These are phyloP conservation scores for Stictocephala bisonia DNA, from an alignment of 2,888 invertebrate species.

Conservation along the genomic window DNA sequence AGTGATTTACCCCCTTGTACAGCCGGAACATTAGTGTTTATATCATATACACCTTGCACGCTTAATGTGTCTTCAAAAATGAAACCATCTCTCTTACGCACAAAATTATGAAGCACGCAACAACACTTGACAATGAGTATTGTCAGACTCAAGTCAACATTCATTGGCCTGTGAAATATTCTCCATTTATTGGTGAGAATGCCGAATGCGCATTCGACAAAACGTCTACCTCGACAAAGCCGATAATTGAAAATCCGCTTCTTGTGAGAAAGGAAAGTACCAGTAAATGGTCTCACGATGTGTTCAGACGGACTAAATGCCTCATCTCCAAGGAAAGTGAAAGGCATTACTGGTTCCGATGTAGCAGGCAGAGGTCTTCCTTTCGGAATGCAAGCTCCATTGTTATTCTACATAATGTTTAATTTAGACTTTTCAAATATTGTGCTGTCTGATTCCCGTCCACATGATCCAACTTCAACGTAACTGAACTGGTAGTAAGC, in stretches of 20 bases:
- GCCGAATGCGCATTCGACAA: background rate
- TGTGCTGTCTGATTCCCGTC: slow-evolving; percentile 41
- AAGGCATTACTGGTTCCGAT: background rate
- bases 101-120: no score
- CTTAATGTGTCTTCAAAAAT: no score
- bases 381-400: slow-evolving; percentile 20
- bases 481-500: slow-evolving; percentile 46
- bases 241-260: background rate
- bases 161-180: slow-evolving; percentile 42
- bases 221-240: background rate
- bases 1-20: no score
- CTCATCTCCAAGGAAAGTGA: slow-evolving; percentile 3
- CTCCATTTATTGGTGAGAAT: slow-evolving; percentile 33
- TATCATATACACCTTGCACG: no score
- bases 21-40: no score
- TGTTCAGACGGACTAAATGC: background rate
- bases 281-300: background rate
- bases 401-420: slow-evolving; percentile 6
- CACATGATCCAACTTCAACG: slow-evolving; percentile 38
- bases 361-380: slow-evolving; percentile 40
- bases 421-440: slow-evolving; percentile 41
- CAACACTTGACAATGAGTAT: no score
- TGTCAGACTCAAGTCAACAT: no score
- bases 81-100: no score
- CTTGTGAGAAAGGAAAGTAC: background rate